A percentile compares a stretch with the other conserved stretches of the same genome.
Evolutionary conservation across 2,797 vertebrate genomes (phyloP).

Genomic region (Gymnoscopelus microlampas): DNA sequence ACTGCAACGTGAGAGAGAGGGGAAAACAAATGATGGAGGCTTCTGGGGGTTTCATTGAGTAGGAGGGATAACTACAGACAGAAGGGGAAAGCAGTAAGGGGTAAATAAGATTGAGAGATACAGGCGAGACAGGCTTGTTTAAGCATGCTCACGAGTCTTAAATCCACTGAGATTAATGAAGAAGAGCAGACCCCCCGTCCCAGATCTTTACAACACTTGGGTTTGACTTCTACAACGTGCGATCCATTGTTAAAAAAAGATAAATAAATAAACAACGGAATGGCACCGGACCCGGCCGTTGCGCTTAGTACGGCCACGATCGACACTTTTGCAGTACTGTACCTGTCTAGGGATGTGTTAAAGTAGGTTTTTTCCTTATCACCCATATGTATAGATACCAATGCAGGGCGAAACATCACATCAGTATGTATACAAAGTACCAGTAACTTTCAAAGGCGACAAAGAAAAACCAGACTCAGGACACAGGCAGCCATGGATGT

Average conservation of each 20-base stretch:
- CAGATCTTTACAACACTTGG: constrained; percentile 36
- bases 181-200: constrained; percentile 17
- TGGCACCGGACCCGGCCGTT: constrained; percentile 30
- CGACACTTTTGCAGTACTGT: constrained; percentile 21
- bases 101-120: constrained; percentile 39
- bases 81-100: constrained; percentile 21
- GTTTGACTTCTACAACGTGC: constrained; percentile 32
- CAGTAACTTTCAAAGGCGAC: too few relatives aligned
- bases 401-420: too few relatives aligned
- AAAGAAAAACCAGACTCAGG: too few relatives aligned
- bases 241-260: constrained; percentile 34
- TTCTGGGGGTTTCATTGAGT: constrained; percentile 46
- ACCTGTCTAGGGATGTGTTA: constrained; percentile 54
- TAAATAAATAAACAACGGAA: constrained; percentile 39
- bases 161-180: constrained; percentile 29
- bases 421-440: too few relatives aligned
- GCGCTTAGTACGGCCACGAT: constrained; percentile 43
- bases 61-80: constrained; percentile 37
- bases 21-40: constrained; percentile 52
- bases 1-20: constrained; percentile 22
- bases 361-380: too few relatives aligned
- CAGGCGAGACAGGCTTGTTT: constrained; percentile 58
- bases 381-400: too few relatives aligned
- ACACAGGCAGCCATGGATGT: too few relatives aligned
- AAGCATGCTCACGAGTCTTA: constrained; percentile 52